A percentile compares a stretch with the other conserved stretches of the same genome.
Evolutionary conservation across 1,140 invertebrate species (phyloP).

Genomic region (Nylanderia fulva): DNA sequence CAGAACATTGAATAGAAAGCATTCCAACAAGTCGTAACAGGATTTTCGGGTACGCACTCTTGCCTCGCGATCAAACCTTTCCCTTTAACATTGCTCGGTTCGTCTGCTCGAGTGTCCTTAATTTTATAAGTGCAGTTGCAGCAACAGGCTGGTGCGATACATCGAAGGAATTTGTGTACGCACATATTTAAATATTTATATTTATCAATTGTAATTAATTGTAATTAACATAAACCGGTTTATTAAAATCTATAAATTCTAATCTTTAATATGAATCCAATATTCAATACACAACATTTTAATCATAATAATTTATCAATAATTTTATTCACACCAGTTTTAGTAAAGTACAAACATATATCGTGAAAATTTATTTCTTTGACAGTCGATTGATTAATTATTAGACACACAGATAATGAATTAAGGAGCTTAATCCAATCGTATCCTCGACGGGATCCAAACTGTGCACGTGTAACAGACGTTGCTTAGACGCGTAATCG

Average conservation of each 20-base stretch:
- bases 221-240: constrained; percentile 52
- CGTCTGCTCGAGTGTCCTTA: constrained; percentile 45
- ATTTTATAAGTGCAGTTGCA: constrained; percentile 42
- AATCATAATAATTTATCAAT: too few relatives aligned
- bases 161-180: constrained; percentile 5
- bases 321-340: too few relatives aligned
- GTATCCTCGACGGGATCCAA: neutral
- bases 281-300: too few relatives aligned
- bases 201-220: too few relatives aligned
- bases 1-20: neutral
- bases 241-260: constrained; percentile 72
- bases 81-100: constrained; percentile 2
- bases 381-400: neutral
- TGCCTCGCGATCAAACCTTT: neutral
- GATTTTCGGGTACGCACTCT: neutral
- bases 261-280: too few relatives aligned
- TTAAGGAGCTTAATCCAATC: neutral
- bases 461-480: constrained; percentile 1
- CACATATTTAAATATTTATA: neutral
- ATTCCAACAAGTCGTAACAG: neutral
- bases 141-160: constrained; percentile 30
- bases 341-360: neutral
- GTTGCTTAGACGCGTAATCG: constrained; percentile 51
- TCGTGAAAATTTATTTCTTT: too few relatives aligned
- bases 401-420: neutral